These are phyloP conservation scores for Harpalus rufipes DNA, from an alignment of 2,888 invertebrate species.

Conservation along the genomic window DNA sequence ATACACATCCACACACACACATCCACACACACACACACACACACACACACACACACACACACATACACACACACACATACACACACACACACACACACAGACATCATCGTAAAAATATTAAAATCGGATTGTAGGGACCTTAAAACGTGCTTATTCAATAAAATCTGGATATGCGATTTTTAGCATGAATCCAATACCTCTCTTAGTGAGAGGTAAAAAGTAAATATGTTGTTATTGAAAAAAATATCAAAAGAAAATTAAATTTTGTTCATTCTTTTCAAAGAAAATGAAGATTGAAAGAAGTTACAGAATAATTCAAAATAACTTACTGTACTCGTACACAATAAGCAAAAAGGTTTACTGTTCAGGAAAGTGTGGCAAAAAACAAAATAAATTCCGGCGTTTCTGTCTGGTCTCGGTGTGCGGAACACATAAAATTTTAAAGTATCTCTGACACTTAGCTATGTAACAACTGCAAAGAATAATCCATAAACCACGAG, in stretches of 20 bases:
- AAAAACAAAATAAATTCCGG: constrained; percentile 30
- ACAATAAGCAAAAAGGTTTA: not conserved
- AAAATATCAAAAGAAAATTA: not conserved
- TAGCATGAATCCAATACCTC: too few relatives aligned
- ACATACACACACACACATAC: too few relatives aligned
- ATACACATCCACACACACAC: too few relatives aligned
- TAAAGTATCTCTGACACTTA: constrained; percentile 53
- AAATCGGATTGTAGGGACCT: too few relatives aligned
- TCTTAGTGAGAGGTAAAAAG: too few relatives aligned
- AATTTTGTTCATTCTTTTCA: not conserved
- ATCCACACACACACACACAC: too few relatives aligned
- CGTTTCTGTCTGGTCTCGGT: constrained; percentile 14
- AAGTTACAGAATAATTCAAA: not conserved
- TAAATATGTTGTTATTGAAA: too few relatives aligned
- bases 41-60: too few relatives aligned
- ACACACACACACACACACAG: too few relatives aligned
- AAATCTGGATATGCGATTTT: too few relatives aligned
- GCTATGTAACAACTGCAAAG: constrained; percentile 53
- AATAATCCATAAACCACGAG: constrained; percentile 57
- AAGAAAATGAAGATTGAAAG: not conserved
- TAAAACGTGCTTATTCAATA: too few relatives aligned
- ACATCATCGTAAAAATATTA: too few relatives aligned
- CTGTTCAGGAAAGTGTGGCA: not conserved
- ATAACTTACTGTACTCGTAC: not conserved
- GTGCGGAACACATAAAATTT: constrained; percentile 41